Evolutionary conservation across 2,888 invertebrate genomes (phyloP), one percentile per base, ranked within the genome.

Genomic region (Fragum sueziense): DNA sequence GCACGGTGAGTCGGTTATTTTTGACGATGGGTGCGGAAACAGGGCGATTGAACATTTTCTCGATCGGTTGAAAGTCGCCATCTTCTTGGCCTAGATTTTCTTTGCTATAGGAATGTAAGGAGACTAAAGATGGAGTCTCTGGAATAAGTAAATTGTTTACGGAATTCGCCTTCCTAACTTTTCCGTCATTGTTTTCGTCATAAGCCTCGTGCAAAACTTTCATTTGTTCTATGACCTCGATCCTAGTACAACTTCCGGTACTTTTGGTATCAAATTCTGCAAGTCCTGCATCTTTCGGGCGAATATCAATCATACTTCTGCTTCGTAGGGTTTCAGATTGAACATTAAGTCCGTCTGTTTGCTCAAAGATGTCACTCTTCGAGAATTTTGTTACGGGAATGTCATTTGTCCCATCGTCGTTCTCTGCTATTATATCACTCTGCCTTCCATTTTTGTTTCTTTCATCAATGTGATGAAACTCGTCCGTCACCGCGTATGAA

Each of bases 81-180:
- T 65, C 74, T 29, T 68, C 68, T n/a, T 57, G 59, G 1, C 68
- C 68, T 7, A 27, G n/a, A 33, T 57, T 17, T 25, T 37, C 34
- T 20, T 37, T 11, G 17, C 37, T 37, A 29, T 74, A 74, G 31
- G 25, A 25, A 59, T 74, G 74, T 14, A 74, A 34, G n/a, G 74
- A 74, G 1, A 74, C 74, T 17, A 74, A 41, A 6, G 74, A 74
- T 20, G 74, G 74, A 17, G 74, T 74, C 31, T 74, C 74, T 11
- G 61, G 74, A 29, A 74, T 69, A 7, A 74, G 27, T 22, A 68
- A 11, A 41, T 27, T 41, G 41, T 54, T 33, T 11, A 33, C 17
- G n/a, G 57, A 54, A 14, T 17, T 70, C 0, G 20, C n/a, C 33
- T 41, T 33, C 6, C 14, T 1, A 9, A 33, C 9, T 61, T 41